A percentile compares a stretch with the other conserved stretches of the same genome.
Conservation (phyloP, 2,797 vertebrate species). For the Passerculus sandwichensis region DNA sequence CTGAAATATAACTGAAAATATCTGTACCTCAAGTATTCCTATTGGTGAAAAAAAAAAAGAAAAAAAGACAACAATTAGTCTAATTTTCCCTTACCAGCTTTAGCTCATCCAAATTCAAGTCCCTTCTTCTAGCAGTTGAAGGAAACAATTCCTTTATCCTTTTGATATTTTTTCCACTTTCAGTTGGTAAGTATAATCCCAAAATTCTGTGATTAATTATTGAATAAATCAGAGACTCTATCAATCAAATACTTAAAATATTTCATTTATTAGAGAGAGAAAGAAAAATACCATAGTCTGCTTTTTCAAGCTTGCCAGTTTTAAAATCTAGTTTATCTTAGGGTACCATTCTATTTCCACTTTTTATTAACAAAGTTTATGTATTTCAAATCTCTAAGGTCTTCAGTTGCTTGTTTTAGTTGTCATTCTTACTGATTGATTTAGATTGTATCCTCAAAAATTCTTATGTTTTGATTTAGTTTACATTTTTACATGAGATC, state of each 20-base stretch:
- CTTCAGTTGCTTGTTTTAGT: background rate
- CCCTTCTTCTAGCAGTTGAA: background rate
- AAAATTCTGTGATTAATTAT: background rate
- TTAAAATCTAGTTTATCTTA: background rate
- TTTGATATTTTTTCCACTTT: background rate
- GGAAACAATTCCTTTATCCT: background rate
- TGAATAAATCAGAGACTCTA: background rate
- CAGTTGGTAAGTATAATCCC: background rate
- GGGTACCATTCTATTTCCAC: background rate
- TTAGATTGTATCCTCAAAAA: background rate
- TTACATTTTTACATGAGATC: background rate
- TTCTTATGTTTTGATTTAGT: background rate
- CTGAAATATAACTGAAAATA: background rate
- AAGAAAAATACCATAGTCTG: background rate
- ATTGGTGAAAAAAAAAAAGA: rapidly evolving
- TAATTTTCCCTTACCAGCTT: background rate
- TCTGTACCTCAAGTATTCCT: background rate
- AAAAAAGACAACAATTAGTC: background rate
- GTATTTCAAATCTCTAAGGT: background rate
- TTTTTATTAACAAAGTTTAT: background rate
- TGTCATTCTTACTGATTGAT: background rate
- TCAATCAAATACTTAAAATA: background rate
- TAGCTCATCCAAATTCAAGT: background rate
- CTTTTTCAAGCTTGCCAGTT: background rate
- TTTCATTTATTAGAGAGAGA: background rate